These are phyloP conservation scores for Phrynocephalus vlangalii DNA, from an alignment of 2,797 vertebrate genomes.

Conservation along the genomic window DNA sequence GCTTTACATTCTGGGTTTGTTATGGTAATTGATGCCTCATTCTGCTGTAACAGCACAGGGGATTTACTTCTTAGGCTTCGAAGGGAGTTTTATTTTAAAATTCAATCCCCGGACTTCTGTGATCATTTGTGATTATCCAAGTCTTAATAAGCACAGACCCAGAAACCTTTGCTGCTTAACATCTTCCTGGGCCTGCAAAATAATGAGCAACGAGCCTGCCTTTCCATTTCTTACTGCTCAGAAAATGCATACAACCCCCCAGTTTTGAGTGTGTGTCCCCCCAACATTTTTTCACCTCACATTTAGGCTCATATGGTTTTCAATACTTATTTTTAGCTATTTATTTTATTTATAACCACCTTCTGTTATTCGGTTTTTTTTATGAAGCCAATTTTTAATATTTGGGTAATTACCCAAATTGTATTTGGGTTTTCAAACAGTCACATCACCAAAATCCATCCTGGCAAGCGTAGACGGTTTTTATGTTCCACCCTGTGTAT, in stretches of 20 bases:
- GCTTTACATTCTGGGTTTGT: constrained; percentile 10
- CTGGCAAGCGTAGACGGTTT: too few species aligned
- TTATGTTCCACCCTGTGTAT: too few species aligned
- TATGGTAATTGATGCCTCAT: constrained; percentile 27
- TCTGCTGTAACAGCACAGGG: constrained; percentile 11
- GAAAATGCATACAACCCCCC: not conserved
- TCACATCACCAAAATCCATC: too few species aligned
- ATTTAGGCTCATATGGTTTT: too few species aligned
- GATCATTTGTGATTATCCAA: constrained; percentile 9
- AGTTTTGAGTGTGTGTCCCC: not conserved
- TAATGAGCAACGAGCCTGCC: not conserved
- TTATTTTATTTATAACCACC: too few species aligned
- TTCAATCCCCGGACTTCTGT: constrained; percentile 3
- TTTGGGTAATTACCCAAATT: too few species aligned
- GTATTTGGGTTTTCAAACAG: too few species aligned
- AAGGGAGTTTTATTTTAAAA: constrained; percentile 18
- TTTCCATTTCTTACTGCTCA: not conserved
- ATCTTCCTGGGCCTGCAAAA: not conserved
- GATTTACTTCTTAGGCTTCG: constrained; percentile 18
- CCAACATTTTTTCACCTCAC: not conserved
- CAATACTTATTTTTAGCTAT: too few species aligned
- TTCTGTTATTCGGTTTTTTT: too few species aligned
- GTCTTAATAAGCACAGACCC: not conserved
- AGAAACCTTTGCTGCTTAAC: not conserved
- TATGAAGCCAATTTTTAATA: too few species aligned